Base-by-base conservation (phyloP, 2,113 vertebrate genomes). In the Grallaria varia region DNA sequence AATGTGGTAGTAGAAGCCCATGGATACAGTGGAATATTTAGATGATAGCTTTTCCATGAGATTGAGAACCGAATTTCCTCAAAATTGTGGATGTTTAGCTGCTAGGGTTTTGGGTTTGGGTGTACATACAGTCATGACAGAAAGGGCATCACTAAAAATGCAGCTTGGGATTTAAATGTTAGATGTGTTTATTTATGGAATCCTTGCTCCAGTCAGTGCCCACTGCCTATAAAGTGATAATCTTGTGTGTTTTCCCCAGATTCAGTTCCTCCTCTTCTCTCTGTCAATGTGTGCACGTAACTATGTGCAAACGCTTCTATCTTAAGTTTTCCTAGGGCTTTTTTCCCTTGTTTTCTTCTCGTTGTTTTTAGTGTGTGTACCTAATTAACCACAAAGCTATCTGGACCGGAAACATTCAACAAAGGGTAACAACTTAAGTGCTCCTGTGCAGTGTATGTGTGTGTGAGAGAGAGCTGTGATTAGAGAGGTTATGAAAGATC, bases 1-100 rank as follows among this genome's bases (percentile, higher is more conserved):
- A 95, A 91, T 59, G 80, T 83, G 69, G 82, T 97, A 87, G 91
- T 89, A 97, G 96, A 96, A 95, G 66, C 81, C 79, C 95, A 75
- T 96, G 89, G 91, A 74, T 96, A 81, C 63, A 96, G 87, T 11
- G 53, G 83, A 84, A 94, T 59, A 31, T 87, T 97, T 95, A 91
- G 27, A 86, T 55, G 44, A 58, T 67, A 95, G 94, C 44, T 97
- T 95, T 91, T 74, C 62, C n/a, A 14, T 86, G 53, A 77, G 42
- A 33, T 18, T 2, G 1, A 71, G 55, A 85, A 25, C 33, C 66
- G 60, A 78, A 93, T 56, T 79, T 91, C 44, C 31, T 90, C 39
- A 68, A 76, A 75, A 37, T 28, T 80, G 30, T 72, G 20, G 42
- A 39, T 76, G 16, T 84, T 84, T 35, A 52, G 22, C 39, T 82